Conservation (phyloP, 2,888 invertebrate genomes). For the Pseudococcus viburni region DNA sequence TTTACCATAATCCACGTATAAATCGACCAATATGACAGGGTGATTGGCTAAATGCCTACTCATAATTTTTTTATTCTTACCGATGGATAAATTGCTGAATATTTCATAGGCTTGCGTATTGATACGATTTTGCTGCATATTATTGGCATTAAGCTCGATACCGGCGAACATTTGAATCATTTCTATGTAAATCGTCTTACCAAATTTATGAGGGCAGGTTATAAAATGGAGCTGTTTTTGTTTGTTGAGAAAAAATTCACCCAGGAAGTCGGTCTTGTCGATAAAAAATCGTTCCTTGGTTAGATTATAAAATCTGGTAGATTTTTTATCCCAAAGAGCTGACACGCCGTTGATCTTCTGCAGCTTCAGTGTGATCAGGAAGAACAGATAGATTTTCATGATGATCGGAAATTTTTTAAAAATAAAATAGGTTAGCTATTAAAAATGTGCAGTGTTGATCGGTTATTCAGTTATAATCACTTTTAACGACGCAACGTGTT, state of each 20-base stretch:
- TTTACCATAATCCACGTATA: background rate
- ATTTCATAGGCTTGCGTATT: background rate
- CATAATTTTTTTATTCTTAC: background rate
- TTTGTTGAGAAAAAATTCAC: background rate
- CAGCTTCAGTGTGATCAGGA: background rate
- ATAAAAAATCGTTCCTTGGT: background rate
- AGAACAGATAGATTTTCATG: background rate
- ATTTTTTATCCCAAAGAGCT: background rate
- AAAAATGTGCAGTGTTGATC: too few relatives aligned
- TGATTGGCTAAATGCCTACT: background rate
- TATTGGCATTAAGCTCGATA: background rate
- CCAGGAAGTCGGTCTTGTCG: background rate
- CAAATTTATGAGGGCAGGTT: background rate
- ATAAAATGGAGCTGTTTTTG: background rate
- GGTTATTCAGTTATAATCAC: background rate
- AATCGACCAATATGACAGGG: background rate
- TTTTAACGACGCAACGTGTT: too few relatives aligned
- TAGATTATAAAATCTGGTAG: background rate
- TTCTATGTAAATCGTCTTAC: background rate
- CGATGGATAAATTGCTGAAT: slow-evolving; percentile 2
- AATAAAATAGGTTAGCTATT: background rate
- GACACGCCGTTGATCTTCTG: background rate
- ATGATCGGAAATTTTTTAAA: background rate
- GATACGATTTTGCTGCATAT: background rate
- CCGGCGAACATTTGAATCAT: background rate